These are phyloP conservation scores for Smutsia gigantea DNA, from an alignment of 2,797 vertebrate species.

Conservation along the genomic window DNA sequence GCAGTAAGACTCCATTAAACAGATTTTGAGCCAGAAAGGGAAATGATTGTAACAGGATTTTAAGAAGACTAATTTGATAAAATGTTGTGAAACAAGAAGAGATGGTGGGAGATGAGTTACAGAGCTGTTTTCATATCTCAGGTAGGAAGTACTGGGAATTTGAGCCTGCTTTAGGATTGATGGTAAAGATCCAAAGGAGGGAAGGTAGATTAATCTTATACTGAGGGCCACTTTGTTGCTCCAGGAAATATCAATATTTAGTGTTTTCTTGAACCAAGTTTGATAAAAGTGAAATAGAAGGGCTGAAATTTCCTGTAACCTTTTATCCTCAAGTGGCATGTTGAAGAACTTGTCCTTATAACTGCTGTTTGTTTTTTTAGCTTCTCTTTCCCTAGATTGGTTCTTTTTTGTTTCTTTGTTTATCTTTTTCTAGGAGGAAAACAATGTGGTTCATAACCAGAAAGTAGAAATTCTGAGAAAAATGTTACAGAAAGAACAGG, in stretches of 20 bases:
- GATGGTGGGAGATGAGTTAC: background rate
- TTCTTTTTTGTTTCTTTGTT: background rate
- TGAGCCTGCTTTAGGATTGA: background rate
- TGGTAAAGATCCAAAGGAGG: background rate
- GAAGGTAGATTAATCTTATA: background rate
- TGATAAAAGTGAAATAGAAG: slow-evolving; percentile 44
- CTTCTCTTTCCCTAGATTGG: background rate
- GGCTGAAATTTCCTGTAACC: background rate
- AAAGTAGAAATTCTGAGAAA: slow-evolving; percentile 93
- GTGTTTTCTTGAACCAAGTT: background rate
- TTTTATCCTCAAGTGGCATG: background rate
- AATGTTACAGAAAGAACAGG: slow-evolving; percentile 93
- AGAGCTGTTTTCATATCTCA: background rate
- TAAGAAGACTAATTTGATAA: slow-evolving; percentile 36
- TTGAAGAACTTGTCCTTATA: background rate
- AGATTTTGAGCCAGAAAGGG: background rate
- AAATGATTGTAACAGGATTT: background rate
- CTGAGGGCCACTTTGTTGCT: slow-evolving; percentile 18
- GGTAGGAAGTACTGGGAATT: background rate
- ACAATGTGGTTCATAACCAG: slow-evolving; percentile 92
- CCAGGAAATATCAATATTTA: background rate
- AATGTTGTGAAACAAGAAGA: background rate
- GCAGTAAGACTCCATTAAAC: background rate
- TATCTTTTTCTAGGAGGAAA: slow-evolving; percentile 90
- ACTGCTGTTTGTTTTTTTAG: background rate